phyloP scores from a whole-genome alignment of 2,888 invertebrate species.

The Ochlodes sylvanus region DNA sequence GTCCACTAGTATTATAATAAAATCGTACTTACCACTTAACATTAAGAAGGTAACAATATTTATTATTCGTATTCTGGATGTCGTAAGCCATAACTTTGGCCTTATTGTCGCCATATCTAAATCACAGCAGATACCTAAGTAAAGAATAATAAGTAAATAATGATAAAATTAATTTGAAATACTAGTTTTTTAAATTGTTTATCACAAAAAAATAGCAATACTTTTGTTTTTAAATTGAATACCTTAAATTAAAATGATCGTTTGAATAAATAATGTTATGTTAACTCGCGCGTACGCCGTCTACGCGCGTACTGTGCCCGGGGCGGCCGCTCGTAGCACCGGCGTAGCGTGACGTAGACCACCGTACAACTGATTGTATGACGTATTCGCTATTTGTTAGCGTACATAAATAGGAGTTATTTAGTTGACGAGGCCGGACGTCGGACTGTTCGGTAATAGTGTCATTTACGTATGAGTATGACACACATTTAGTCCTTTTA shows the following conservation, averaged over 20 bases:
- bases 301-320: conserved; percentile 48
- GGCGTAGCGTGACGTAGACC: conserved; percentile 51
- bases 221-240: background rate
- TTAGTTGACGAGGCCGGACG: conserved; percentile 30
- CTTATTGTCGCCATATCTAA: conserved; percentile 58
- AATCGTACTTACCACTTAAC: conserved; percentile 71
- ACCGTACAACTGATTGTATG: conserved; percentile 37
- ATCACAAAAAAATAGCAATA: background rate
- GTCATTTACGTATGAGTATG: conserved; percentile 18
- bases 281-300: conserved; percentile 38
- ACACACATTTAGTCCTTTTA: conserved; percentile 15
- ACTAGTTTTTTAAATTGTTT: background rate
- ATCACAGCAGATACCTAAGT: conserved; percentile 44
- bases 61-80: conserved; percentile 54
- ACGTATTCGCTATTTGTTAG: conserved; percentile 39
- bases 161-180: too few relatives aligned
- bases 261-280: conserved; percentile 15
- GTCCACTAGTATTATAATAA: too few relatives aligned
- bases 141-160: background rate
- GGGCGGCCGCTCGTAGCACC: conserved; percentile 45
- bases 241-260: conserved; percentile 22
- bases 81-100: conserved; percentile 53
- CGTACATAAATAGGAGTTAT: conserved; percentile 24
- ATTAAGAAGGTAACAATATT: conserved; percentile 64
- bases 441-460: conserved; percentile 11